These are phyloP conservation scores for Xenus cinereus DNA, from an alignment of 2,113 vertebrate species.

Conservation along the genomic window DNA sequence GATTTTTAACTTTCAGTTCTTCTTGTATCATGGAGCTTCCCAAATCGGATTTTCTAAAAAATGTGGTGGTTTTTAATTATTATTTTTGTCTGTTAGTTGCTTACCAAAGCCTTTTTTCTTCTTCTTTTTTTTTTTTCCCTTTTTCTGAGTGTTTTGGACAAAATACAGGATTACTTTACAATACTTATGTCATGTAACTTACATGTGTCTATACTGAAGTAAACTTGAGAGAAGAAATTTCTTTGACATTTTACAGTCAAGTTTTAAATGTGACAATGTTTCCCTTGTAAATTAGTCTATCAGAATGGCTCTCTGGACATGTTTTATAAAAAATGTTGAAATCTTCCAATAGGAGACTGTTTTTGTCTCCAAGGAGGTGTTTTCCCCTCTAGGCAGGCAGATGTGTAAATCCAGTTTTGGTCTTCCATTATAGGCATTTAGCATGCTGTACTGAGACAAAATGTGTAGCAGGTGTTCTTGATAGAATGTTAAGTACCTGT, in stretches of 20 bases:
- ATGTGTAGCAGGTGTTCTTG: neutral
- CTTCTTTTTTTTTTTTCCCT: neutral
- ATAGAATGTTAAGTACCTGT: neutral
- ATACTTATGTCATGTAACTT: neutral
- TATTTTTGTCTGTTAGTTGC: neutral
- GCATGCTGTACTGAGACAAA: neutral
- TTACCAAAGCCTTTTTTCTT: neutral
- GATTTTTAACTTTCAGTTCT: neutral
- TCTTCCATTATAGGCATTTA: neutral
- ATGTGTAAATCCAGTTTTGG: neutral
- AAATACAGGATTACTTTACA: neutral
- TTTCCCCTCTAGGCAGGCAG: neutral
- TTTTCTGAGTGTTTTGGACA: neutral
- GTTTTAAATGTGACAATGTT: neutral
- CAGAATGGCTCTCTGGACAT: neutral
- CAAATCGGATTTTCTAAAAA: neutral
- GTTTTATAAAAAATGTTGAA: neutral
- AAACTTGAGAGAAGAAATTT: neutral
- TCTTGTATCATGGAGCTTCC: neutral
- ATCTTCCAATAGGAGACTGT: neutral
- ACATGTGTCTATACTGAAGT: neutral
- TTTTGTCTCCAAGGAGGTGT: neutral
- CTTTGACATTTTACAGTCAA: neutral
- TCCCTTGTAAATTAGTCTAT: neutral
- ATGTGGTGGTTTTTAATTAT: neutral